Conservation (phyloP, 2,888 invertebrate species). For the Spisula solida region DNA sequence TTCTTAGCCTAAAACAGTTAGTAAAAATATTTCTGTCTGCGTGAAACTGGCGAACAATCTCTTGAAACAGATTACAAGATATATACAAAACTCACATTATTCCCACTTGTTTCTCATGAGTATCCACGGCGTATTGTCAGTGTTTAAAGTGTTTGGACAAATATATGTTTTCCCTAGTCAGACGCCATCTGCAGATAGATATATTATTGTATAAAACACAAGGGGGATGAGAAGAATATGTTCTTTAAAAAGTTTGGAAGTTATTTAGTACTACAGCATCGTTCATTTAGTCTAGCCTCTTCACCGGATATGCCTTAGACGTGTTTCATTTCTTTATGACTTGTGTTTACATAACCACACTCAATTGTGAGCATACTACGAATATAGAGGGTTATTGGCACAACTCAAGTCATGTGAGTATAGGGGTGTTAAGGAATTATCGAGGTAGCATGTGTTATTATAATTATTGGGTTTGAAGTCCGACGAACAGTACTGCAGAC, state of each 20-base stretch:
- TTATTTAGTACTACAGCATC: not conserved
- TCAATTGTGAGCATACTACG: too few relatives aligned
- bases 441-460: too few relatives aligned
- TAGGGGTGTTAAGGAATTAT: too few relatives aligned
- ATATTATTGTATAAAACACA: not conserved
- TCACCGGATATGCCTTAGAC: not conserved
- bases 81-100: not conserved
- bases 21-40: too few relatives aligned
- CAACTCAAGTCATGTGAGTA: too few relatives aligned
- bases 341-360: too few relatives aligned
- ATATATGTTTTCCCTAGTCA: not conserved
- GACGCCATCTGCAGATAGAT: not conserved
- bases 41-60: not conserved
- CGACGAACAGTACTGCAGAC: too few relatives aligned
- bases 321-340: too few relatives aligned
- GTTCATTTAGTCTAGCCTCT: not conserved
- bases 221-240: not conserved
- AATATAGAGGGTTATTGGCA: too few relatives aligned
- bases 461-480: too few relatives aligned
- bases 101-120: not conserved
- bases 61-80: not conserved
- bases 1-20: too few relatives aligned
- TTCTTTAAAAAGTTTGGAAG: not conserved
- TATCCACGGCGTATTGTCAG: not conserved
- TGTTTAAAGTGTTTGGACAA: not conserved